phyloP scores from a whole-genome alignment of 2,888 invertebrate species.

The Andrena dorsata region DNA sequence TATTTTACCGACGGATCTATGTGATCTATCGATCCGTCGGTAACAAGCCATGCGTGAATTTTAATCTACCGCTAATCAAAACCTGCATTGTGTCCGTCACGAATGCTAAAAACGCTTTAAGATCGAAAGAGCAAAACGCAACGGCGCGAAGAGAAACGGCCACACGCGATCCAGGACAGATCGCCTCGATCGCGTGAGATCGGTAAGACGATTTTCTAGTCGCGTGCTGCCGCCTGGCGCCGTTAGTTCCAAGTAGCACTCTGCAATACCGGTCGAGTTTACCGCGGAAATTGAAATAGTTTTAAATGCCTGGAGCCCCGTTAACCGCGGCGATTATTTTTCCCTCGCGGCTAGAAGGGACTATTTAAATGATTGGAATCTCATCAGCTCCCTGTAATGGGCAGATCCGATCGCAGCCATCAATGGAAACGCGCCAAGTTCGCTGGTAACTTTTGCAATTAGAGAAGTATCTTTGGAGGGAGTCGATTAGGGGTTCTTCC shows the following conservation, averaged over 20 bases:
- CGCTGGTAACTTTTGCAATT: conserved; percentile 61
- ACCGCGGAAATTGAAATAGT: conserved; percentile 54
- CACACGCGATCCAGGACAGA: background rate
- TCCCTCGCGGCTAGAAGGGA: conserved; percentile 6
- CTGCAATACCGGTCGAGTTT: conserved; percentile 40
- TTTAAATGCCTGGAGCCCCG: background rate
- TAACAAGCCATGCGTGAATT: conserved; percentile 5
- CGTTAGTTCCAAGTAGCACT: background rate
- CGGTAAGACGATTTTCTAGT: conserved; percentile 60
- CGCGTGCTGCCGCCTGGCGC: conserved; percentile 63
- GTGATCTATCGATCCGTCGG: conserved; percentile 34
- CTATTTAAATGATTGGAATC: conserved; percentile 40
- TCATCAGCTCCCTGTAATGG: conserved; percentile 36
- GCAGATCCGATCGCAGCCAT: conserved; percentile 47
- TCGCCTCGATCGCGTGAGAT: conserved; percentile 41
- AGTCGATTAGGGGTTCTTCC: conserved; percentile 61
- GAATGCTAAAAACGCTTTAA: background rate
- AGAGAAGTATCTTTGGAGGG: conserved; percentile 46
- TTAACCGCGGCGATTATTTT: conserved; percentile 45
- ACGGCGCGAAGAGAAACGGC: background rate
- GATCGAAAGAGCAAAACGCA: background rate
- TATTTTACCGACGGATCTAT: conserved; percentile 48
- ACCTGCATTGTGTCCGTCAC: background rate
- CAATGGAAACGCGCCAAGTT: conserved; percentile 51
- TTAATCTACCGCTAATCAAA: background rate